phyloP scores from a whole-genome alignment of 2,888 invertebrate genomes.

The Pterostichus niger region DNA sequence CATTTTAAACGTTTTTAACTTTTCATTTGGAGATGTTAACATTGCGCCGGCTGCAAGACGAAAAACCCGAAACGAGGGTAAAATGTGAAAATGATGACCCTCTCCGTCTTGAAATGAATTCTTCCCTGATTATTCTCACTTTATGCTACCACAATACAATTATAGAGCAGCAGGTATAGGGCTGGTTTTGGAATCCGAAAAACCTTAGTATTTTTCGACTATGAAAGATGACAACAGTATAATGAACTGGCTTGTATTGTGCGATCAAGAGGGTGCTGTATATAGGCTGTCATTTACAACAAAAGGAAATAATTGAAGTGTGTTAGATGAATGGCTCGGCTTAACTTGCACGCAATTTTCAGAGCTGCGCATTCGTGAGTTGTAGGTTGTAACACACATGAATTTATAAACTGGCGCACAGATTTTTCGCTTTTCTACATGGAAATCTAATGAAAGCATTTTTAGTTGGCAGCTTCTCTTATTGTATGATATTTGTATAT shows the following conservation, averaged over 20 bases:
- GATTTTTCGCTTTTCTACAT: too few relatives aligned
- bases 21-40: slow-evolving; percentile 34
- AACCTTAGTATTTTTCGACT: slow-evolving; percentile 68
- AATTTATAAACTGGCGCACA: too few relatives aligned
- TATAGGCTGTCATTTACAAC: slow-evolving; percentile 71
- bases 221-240: slow-evolving; percentile 71
- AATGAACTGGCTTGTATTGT: slow-evolving; percentile 70
- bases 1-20: slow-evolving; percentile 40
- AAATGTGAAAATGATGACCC: slow-evolving; percentile 61
- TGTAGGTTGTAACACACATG: too few relatives aligned
- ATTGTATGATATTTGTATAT: not conserved
- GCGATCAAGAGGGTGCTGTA: slow-evolving; percentile 70
- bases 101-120: slow-evolving; percentile 65
- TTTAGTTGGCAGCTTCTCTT: not conserved
- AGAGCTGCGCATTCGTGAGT: not conserved
- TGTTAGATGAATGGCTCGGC: slow-evolving; percentile 18
- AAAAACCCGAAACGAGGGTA: slow-evolving; percentile 28
- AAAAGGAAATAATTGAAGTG: slow-evolving; percentile 72
- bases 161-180: slow-evolving; percentile 47
- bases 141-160: slow-evolving; percentile 67
- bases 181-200: slow-evolving; percentile 10
- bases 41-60: slow-evolving; percentile 37
- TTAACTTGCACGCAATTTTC: not conserved
- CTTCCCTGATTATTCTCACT: slow-evolving; percentile 68
- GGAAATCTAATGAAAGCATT: not conserved